phyloP scores from a whole-genome alignment of 2,113 vertebrate genomes.

The Oxygymnocypris stewartii region DNA sequence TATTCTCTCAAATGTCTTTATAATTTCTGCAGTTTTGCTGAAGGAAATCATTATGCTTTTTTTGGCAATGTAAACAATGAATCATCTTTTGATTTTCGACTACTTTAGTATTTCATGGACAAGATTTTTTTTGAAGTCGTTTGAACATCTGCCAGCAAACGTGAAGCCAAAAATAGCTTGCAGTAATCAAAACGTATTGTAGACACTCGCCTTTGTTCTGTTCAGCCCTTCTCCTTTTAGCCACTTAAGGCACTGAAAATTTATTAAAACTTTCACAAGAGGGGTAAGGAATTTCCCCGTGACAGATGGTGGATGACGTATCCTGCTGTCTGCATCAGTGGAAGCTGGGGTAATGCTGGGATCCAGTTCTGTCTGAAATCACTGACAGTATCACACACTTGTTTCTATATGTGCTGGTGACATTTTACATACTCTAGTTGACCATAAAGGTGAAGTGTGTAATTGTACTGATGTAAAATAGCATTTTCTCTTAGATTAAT shows the following conservation, averaged over 20 bases:
- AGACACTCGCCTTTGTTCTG: constrained; percentile 2
- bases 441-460: neutral
- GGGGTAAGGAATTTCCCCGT: constrained; percentile 60
- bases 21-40: too few species aligned
- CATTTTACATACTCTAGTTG: neutral
- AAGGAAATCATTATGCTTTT: neutral
- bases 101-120: neutral
- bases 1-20: neutral
- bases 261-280: constrained; percentile 36
- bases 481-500: neutral
- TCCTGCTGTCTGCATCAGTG: constrained; percentile 33
- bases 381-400: neutral
- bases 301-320: constrained; percentile 62
- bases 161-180: constrained; percentile 16
- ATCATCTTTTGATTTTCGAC: neutral
- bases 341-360: constrained; percentile 43
- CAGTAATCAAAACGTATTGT: constrained; percentile 14
- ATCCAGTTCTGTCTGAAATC: constrained; percentile 39
- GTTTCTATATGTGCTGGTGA: neutral
- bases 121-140: constrained; percentile 7
- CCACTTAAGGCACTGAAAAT: constrained; percentile 1
- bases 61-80: neutral
- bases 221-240: neutral
- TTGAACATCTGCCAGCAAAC: constrained; percentile 39
- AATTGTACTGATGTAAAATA: neutral